phyloP scores from a whole-genome alignment of 2,888 invertebrate species.

The Pelosia muscerda region DNA sequence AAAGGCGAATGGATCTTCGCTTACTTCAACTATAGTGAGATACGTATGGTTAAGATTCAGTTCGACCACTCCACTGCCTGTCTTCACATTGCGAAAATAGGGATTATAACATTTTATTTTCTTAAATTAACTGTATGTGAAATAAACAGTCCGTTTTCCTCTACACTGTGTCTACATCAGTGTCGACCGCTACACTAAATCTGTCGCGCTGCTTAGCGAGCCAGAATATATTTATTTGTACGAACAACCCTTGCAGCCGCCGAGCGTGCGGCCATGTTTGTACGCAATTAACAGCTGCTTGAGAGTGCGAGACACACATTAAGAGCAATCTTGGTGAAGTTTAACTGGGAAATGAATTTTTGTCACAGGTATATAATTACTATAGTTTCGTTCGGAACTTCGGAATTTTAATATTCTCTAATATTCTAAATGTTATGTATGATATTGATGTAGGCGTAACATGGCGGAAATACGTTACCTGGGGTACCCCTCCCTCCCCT shows the following conservation, averaged over 20 bases:
- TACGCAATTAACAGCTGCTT: conserved; percentile 18
- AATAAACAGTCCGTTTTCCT: background rate
- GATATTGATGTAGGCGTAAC: too few relatives aligned
- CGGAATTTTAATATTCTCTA: too few relatives aligned
- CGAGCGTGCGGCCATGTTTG: conserved; percentile 11
- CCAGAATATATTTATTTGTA: conserved; percentile 30
- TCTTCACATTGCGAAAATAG: background rate
- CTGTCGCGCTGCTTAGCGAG: conserved; percentile 41
- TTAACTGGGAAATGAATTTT: background rate
- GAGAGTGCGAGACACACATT: conserved; percentile 8
- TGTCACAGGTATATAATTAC: background rate
- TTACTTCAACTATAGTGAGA: too few relatives aligned
- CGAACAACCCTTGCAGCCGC: conserved; percentile 7
- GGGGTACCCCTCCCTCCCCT: too few relatives aligned
- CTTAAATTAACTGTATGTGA: background rate
- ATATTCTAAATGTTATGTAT: too few relatives aligned
- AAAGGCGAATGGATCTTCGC: too few relatives aligned
- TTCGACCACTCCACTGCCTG: background rate
- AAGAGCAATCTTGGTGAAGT: conserved; percentile 6
- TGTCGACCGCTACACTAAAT: conserved; percentile 44
- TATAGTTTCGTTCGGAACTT: too few relatives aligned
- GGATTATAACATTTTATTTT: background rate
- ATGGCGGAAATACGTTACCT: too few relatives aligned
- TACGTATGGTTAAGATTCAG: too few relatives aligned
- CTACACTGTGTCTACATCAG: background rate